Evolutionary conservation across 2,888 invertebrate species (phyloP).

Genomic region (Meghimatium bilineatum): DNA sequence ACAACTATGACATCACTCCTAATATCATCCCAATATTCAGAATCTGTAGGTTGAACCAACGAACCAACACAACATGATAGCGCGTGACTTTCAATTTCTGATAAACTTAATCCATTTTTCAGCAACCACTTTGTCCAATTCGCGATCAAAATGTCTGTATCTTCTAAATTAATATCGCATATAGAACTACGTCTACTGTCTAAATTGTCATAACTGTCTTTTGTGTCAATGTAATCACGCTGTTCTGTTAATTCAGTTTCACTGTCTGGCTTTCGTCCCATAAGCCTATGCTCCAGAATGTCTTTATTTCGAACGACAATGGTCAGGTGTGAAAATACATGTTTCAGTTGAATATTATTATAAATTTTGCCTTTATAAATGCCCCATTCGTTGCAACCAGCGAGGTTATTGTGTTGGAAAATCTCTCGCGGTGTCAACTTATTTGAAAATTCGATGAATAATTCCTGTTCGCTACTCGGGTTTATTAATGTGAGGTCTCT

Average conservation of each 20-base stretch:
- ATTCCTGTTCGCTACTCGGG: neutral
- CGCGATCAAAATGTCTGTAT: neutral
- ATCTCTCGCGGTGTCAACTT: conserved; percentile 53
- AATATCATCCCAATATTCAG: conserved; percentile 48
- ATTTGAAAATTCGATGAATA: neutral
- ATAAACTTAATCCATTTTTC: neutral
- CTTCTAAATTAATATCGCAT: neutral
- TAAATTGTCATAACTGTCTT: neutral
- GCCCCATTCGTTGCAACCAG: conserved; percentile 51
- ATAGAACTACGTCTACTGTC: neutral
- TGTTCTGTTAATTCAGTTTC: neutral
- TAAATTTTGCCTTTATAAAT: conserved; percentile 57
- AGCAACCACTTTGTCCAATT: conserved; percentile 6
- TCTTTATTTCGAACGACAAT: neutral
- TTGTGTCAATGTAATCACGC: neutral
- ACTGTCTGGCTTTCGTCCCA: neutral
- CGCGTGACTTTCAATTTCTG: neutral
- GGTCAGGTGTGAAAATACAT: conserved; percentile 1
- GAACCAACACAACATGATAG: conserved; percentile 30
- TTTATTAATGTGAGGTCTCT: conserved; percentile 15
- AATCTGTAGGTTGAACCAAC: neutral
- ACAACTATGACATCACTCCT: conserved; percentile 46
- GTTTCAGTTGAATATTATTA: conserved; percentile 30
- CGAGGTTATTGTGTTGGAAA: conserved; percentile 51
- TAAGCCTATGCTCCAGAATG: neutral